A percentile compares a stretch with the other conserved stretches of the same genome.
phyloP scores from a whole-genome alignment of 2,113 vertebrate genomes.

The Rhinoderma darwinii region DNA sequence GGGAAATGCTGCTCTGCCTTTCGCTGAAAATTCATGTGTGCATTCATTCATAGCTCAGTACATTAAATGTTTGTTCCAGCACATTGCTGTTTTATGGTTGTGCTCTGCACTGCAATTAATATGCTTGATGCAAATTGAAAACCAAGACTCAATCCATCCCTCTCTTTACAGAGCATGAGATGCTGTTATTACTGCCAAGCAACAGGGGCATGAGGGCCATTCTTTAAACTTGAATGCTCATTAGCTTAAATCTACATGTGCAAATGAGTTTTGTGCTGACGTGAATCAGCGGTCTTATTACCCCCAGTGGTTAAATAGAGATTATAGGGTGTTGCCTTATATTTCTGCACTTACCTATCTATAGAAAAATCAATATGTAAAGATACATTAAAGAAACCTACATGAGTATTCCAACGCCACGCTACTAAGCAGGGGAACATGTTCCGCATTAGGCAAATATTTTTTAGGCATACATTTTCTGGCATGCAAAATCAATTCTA shows the following conservation, averaged over 20 bases:
- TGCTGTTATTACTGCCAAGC: constrained; percentile 52
- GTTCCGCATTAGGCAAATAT: background rate
- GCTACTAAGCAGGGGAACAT: background rate
- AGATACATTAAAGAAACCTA: background rate
- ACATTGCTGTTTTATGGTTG: constrained; percentile 57
- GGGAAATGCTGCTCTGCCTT: constrained; percentile 35
- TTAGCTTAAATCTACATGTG: constrained; percentile 50
- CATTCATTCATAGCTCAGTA: constrained; percentile 58
- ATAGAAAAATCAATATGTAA: background rate
- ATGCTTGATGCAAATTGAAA: constrained; percentile 59
- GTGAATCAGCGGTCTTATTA: background rate
- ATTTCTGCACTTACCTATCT: background rate
- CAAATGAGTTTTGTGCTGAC: constrained; percentile 28
- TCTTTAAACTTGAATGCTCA: constrained; percentile 46
- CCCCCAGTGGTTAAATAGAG: background rate
- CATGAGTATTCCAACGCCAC: background rate
- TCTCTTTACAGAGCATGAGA: constrained; percentile 50
- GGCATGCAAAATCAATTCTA: background rate
- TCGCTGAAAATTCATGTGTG: constrained; percentile 55
- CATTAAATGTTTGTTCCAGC: constrained; percentile 60
- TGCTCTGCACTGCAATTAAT: constrained; percentile 56
- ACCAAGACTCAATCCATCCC: constrained; percentile 49
- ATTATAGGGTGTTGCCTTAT: constrained; percentile 10
- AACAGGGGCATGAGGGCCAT: constrained; percentile 25
- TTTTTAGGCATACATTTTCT: background rate